Evolutionary conservation across 2,888 invertebrate species (phyloP), one percentile per base, ranked within the genome.

Genomic region (Sabellastarte sp.): DNA sequence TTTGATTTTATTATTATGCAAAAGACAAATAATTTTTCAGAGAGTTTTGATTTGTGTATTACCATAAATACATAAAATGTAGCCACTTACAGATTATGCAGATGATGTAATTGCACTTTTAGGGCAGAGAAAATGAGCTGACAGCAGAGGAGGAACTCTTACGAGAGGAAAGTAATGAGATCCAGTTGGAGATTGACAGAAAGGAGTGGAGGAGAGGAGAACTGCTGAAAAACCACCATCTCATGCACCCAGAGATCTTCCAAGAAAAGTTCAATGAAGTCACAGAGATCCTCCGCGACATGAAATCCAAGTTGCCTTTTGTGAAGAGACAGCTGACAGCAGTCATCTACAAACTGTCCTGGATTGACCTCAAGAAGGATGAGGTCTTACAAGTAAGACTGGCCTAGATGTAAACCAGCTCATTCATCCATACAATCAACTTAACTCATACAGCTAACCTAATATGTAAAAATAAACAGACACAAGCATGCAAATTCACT

Each of bases 121-220:
- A n/a, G 57, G 75, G 76, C 50, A 76, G 75, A 53, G 74, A 74
- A 58, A 72, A 65, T 5, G 62, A 60, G n/a, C 51, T 68, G 15
- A 32, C 51, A 10, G 32, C 58, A 3, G 64, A 67, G 24, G 65
- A 68, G 53, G 61, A 66, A 20, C 32, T 57, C 60, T 65, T 77
- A 1, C 57, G 62, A 30, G 62, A 58, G n/a, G 69, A 74, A 32
- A 65, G 69, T 41, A 72, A 72, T 57, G 78, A 77, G 59, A 59
- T 77, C 56, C 73, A 74, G 64, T 63, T 74, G 20, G 74, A 77
- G 55, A 72, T 77, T 52, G 79, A 77, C 56, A 74, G 78, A 57
- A 77, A 78, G 60, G 75, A 77, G 64, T 70, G 67, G 50, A 63
- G 76, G 28, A 65, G 74, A 26, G 61, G 61, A 33, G 63, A 63